phyloP scores from a whole-genome alignment of 1,140 invertebrate genomes.

The Dreissena rostriformis region DNA sequence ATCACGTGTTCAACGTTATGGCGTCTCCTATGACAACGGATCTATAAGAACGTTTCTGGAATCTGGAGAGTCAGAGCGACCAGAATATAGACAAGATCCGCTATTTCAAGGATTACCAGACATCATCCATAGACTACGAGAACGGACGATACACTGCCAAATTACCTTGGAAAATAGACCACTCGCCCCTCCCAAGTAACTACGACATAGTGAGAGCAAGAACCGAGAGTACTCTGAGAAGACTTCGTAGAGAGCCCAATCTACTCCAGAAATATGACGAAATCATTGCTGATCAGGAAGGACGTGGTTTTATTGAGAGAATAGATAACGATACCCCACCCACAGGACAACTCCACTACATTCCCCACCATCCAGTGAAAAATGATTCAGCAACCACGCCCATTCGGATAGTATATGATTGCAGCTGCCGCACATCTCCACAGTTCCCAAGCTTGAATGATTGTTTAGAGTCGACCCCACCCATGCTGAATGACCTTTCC shows the following conservation, averaged over 20 bases:
- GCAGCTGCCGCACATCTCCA: constrained; percentile 11
- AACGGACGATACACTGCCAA: constrained; percentile 44
- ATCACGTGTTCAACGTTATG: constrained; percentile 24
- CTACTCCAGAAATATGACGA: constrained; percentile 24
- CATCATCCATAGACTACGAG: constrained; percentile 2
- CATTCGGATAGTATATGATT: constrained; percentile 19
- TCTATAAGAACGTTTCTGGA: constrained; percentile 36
- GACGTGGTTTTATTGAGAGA: constrained; percentile 42
- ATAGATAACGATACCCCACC: neutral
- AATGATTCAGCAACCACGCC: constrained; percentile 18
- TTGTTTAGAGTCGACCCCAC: constrained; percentile 10
- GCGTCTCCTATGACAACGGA: neutral
- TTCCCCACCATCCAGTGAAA: constrained; percentile 23
- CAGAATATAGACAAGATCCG: neutral
- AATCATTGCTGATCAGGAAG: constrained; percentile 44
- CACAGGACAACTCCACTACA: constrained; percentile 20
- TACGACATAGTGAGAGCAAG: constrained; percentile 22
- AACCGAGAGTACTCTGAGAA: constrained; percentile 23
- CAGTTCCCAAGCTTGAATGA: constrained; percentile 9
- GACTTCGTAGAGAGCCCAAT: constrained; percentile 22
- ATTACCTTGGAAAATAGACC: constrained; percentile 57
- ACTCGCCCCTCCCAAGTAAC: constrained; percentile 33
- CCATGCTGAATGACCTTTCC: constrained; percentile 5
- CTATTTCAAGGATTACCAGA: constrained; percentile 7
- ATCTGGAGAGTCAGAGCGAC: constrained; percentile 16